Evolutionary conservation across 2,888 invertebrate genomes (phyloP).

Genomic region (Drosophila neonasuta): DNA sequence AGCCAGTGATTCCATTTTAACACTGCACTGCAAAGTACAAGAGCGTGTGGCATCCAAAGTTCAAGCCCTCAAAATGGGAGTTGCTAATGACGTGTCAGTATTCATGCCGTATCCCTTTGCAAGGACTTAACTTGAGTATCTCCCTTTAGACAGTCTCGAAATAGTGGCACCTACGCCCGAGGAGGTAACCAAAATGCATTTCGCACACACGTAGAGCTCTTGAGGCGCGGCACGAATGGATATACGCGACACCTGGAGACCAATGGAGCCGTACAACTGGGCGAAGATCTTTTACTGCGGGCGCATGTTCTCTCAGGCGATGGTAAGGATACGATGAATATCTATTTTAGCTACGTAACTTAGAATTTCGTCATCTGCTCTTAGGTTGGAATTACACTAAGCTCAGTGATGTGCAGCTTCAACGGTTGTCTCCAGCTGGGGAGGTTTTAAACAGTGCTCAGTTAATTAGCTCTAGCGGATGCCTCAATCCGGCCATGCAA

Average conservation of each 20-base stretch:
- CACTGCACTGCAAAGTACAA: slow-evolving; percentile 84
- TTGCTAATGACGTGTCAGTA: slow-evolving; percentile 82
- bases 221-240: slow-evolving; percentile 83
- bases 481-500: slow-evolving; percentile 83
- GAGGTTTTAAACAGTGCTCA: slow-evolving; percentile 80
- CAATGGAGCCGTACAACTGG: slow-evolving; percentile 84
- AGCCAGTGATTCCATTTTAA: slow-evolving; percentile 83
- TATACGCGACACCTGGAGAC: slow-evolving; percentile 83
- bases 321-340: slow-evolving; percentile 80
- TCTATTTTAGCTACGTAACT: background rate
- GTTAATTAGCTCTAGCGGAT: slow-evolving; percentile 82
- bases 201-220: slow-evolving; percentile 83
- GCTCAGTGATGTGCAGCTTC: slow-evolving; percentile 83
- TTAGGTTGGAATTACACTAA: slow-evolving; percentile 83
- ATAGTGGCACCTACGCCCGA: slow-evolving; percentile 82
- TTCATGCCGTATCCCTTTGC: background rate
- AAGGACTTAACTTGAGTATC: background rate
- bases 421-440: slow-evolving; percentile 78
- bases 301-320: slow-evolving; percentile 84
- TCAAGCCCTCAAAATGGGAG: slow-evolving; percentile 82
- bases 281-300: slow-evolving; percentile 84
- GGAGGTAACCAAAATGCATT: slow-evolving; percentile 84
- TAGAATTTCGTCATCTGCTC: rapidly evolving
- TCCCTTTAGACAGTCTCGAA: slow-evolving; percentile 77
- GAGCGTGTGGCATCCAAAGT: slow-evolving; percentile 84